Conservation (phyloP, 2,797 vertebrate genomes). For the Acanthornis magna region DNA sequence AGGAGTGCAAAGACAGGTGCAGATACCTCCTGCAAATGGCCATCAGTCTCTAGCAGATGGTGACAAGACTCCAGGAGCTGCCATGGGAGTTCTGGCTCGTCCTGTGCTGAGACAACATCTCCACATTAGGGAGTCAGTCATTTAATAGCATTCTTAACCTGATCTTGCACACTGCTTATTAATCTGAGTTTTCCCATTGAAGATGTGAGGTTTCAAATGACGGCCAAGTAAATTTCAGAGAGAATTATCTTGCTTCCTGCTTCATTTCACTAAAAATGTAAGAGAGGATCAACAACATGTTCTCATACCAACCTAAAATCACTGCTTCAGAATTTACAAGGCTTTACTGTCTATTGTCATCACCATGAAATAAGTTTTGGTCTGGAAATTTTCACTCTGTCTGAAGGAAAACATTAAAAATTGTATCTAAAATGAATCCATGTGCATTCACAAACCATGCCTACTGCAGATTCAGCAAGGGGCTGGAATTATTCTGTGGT, state of each 20-base stretch:
- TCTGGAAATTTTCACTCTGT: not conserved
- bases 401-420: not conserved
- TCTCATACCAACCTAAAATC: not conserved
- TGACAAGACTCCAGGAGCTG: not conserved
- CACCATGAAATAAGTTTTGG: not conserved
- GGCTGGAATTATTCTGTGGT: not conserved
- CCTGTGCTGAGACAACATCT: not conserved
- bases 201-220: not conserved
- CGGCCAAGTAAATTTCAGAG: not conserved
- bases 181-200: not conserved
- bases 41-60: not conserved
- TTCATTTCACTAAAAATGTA: not conserved
- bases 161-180: not conserved
- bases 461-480: not conserved
- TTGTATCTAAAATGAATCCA: not conserved
- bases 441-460: not conserved
- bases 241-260: not conserved
- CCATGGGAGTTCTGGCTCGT: not conserved
- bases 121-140: not conserved
- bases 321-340: not conserved
- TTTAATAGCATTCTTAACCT: not conserved
- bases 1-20: not conserved
- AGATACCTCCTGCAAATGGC: not conserved
- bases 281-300: not conserved
- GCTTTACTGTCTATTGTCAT: not conserved